A percentile compares a stretch with the other conserved stretches of the same genome.
phyloP scores from a whole-genome alignment of 2,797 vertebrate genomes.

The Lutjanus argentimaculatus region DNA sequence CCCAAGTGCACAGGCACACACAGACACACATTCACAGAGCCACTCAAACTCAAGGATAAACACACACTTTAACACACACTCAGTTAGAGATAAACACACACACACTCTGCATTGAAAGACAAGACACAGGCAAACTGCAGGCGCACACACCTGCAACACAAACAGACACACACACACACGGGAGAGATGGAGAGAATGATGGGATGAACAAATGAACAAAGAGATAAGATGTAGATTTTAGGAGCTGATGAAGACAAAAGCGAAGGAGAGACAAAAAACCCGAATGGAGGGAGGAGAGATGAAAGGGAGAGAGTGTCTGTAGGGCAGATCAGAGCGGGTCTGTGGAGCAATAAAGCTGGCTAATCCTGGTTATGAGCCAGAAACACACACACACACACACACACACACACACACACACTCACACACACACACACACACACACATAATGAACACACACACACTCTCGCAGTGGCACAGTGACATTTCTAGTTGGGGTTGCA shows the following conservation, averaged over 20 bases:
- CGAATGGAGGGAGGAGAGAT: background rate
- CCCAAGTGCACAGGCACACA: conserved; percentile 11
- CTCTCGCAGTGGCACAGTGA: conserved; percentile 72
- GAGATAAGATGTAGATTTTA: conserved; percentile 24
- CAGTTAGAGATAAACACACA: conserved; percentile 16
- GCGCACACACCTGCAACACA: conserved; percentile 25
- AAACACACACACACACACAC: conserved; percentile 61
- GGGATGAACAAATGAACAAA: conserved; percentile 8
- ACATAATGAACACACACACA: conserved; percentile 15
- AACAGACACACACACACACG: background rate
- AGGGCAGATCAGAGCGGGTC: conserved; percentile 61
- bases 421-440: conserved; percentile 59
- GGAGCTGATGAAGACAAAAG: conserved; percentile 25
- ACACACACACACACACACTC: conserved; percentile 28
- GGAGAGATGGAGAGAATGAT: background rate
- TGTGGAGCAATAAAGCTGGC: conserved; percentile 70
- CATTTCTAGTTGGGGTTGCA: conserved; percentile 83
- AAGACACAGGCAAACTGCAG: background rate
- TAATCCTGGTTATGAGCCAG: conserved; percentile 74
- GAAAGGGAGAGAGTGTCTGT: conserved; percentile 44
- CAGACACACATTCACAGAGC: conserved; percentile 17
- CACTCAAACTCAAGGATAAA: conserved; percentile 24
- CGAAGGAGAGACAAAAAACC: conserved; percentile 4
- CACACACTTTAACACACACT: conserved; percentile 16
- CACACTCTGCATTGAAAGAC: background rate